A percentile compares a stretch with the other conserved stretches of the same genome.
phyloP scores from a whole-genome alignment of 1,140 invertebrate genomes.

The Eueides isabella region DNA sequence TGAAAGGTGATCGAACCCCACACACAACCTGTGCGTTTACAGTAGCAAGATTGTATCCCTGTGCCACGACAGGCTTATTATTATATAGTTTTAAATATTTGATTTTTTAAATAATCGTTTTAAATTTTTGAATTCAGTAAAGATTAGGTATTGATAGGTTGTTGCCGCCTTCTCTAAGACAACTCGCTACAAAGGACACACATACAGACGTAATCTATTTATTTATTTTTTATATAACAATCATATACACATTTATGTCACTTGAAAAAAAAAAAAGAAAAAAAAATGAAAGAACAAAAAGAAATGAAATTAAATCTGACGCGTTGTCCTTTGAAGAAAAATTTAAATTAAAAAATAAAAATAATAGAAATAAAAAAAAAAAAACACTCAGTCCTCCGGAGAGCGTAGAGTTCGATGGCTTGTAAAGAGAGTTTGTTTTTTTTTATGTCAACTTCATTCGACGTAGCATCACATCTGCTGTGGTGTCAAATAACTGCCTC shows the following conservation, averaged over 20 bases:
- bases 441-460: conserved; percentile 57
- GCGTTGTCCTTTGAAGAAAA: neutral
- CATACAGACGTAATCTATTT: neutral
- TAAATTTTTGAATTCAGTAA: no score
- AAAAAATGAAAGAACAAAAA: neutral
- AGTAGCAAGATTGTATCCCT: no score
- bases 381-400: conserved; percentile 44
- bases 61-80: no score
- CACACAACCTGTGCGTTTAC: no score
- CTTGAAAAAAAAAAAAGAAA: neutral
- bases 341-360: neutral
- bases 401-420: conserved; percentile 17
- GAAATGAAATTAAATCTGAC: neutral
- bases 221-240: neutral
- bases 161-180: no score
- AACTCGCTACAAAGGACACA: conserved; percentile 4
- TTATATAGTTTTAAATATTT: neutral
- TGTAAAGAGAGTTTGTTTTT: conserved; percentile 40
- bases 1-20: no score
- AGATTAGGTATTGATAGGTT: no score
- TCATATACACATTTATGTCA: neutral
- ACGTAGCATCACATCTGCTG: conserved; percentile 63
- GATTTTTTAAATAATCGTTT: no score
- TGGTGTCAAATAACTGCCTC: conserved; percentile 67
- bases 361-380: neutral